Conservation (phyloP, 2,888 invertebrate genomes). For the Drosophila falleni region DNA sequence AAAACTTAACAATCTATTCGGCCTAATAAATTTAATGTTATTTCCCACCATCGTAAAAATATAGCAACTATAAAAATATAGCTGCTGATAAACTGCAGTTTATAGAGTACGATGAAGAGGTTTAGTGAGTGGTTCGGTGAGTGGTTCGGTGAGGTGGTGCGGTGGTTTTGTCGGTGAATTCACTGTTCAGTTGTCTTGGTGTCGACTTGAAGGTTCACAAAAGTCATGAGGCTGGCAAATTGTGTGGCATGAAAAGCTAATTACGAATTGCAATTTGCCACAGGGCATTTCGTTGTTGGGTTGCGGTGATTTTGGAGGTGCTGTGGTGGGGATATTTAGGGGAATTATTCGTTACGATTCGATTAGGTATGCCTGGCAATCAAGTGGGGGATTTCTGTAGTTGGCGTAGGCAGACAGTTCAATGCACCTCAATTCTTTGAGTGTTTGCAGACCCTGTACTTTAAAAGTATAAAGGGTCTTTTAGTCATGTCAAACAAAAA, state of each 20-base stretch:
- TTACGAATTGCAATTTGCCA: conserved; percentile 23
- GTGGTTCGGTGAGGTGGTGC: no score
- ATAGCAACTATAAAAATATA: background rate
- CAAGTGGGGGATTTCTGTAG: conserved; percentile 53
- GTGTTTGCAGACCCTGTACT: background rate
- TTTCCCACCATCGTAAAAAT: background rate
- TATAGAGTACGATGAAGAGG: background rate
- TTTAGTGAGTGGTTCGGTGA: background rate
- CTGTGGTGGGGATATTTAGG: background rate
- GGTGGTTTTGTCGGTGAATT: background rate
- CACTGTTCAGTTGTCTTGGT: conserved; percentile 25
- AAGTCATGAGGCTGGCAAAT: conserved; percentile 17
- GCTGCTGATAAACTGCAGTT: background rate
- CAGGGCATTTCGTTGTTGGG: conserved; percentile 11
- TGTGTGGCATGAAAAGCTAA: conserved; percentile 32
- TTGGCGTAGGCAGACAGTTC: conserved; percentile 60
- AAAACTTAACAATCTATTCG: background rate
- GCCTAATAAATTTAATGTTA: background rate
- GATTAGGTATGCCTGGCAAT: conserved; percentile 24
- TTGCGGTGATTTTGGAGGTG: background rate
- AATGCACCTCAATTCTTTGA: conserved; percentile 56
- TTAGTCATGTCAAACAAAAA: background rate
- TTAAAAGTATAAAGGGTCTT: background rate
- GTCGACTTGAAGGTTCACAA: conserved; percentile 13
- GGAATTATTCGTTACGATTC: conserved; percentile 6